Evolutionary conservation across 2,888 invertebrate species (phyloP).

Genomic region (Eupithecia abbreviata): DNA sequence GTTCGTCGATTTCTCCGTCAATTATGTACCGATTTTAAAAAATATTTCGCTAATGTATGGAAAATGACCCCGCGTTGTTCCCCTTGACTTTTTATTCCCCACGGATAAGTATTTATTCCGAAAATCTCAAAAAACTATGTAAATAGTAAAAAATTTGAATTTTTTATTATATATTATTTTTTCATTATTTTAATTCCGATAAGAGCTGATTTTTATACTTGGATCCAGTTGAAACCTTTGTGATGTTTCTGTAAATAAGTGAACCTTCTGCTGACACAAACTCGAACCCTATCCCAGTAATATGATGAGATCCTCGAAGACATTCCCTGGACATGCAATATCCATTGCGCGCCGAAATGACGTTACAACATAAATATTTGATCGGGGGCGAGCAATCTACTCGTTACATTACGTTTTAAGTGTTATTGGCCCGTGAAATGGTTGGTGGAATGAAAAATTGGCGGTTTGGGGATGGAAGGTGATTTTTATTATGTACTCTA

Average conservation of each 20-base stretch:
- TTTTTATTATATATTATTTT: too few relatives aligned
- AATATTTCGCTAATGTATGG: too few relatives aligned
- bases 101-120: too few relatives aligned
- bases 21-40: too few relatives aligned
- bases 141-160: too few relatives aligned
- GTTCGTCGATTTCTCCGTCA: too few relatives aligned
- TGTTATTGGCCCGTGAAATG: constrained; percentile 29
- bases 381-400: constrained; percentile 69
- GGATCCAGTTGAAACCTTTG: neutral
- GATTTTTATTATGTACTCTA: neutral
- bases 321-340: constrained; percentile 64
- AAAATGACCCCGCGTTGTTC: too few relatives aligned
- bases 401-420: constrained; percentile 55
- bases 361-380: constrained; percentile 66
- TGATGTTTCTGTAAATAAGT: neutral
- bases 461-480: constrained; percentile 6
- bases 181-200: too few relatives aligned
- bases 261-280: neutral
- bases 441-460: constrained; percentile 23
- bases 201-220: neutral
- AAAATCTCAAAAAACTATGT: too few relatives aligned
- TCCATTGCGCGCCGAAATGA: constrained; percentile 64
- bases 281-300: constrained; percentile 40
- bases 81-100: too few relatives aligned
- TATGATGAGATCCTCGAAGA: constrained; percentile 59